phyloP scores from a whole-genome alignment of 2,888 invertebrate species.

The Apoderus coryli region DNA sequence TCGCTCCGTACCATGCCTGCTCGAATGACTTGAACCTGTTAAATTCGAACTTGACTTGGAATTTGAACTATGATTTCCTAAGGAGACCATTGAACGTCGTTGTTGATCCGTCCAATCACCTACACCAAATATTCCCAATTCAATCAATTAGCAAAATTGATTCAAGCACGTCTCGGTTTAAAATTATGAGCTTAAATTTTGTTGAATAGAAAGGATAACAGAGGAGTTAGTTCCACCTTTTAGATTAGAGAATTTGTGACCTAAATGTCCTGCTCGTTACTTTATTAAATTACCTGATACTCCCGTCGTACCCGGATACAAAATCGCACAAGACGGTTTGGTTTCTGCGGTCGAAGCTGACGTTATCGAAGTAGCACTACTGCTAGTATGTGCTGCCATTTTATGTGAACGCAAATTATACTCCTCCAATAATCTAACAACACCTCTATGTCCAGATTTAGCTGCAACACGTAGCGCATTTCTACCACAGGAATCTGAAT shows the following conservation, averaged over 20 bases:
- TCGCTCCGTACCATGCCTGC: constrained; percentile 30
- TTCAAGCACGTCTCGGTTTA: too few species aligned
- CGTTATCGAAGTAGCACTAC: constrained; percentile 31
- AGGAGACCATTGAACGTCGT: constrained; percentile 39
- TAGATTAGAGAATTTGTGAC: too few species aligned
- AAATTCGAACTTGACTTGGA: constrained; percentile 68
- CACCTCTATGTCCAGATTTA: constrained; percentile 78
- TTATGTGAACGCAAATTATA: constrained; percentile 34
- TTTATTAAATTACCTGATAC: too few species aligned
- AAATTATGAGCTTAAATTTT: too few species aligned
- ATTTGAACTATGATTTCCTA: constrained; percentile 57
- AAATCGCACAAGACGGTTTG: constrained; percentile 44
- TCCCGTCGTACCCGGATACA: constrained; percentile 30
- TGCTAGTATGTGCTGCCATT: constrained; percentile 27
- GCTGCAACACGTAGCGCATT: constrained; percentile 81
- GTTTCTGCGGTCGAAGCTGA: constrained; percentile 45
- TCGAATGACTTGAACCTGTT: constrained; percentile 42
- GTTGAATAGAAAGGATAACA: too few species aligned
- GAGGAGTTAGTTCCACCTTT: too few species aligned
- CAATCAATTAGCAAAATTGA: too few species aligned
- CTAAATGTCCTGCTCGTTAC: too few species aligned
- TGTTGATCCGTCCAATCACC: constrained; percentile 31
- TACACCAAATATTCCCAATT: too few species aligned
- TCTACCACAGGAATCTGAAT: constrained; percentile 74
- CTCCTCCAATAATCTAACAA: constrained; percentile 65